Evolutionary conservation across 2,113 vertebrate genomes (phyloP).

Genomic region (Cinclus cinclus): DNA sequence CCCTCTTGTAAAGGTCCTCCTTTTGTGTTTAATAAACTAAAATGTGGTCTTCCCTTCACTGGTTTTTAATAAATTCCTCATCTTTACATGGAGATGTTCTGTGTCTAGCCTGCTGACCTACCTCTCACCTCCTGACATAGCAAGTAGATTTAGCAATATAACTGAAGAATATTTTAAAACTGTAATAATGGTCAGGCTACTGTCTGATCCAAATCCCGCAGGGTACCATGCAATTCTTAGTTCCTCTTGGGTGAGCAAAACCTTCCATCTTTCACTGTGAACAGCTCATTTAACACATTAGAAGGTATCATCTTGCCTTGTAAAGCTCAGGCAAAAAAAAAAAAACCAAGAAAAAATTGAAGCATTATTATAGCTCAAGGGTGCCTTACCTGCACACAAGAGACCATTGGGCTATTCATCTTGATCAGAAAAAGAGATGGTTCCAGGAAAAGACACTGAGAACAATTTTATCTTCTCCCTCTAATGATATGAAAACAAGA

Average conservation of each 20-base stretch:
- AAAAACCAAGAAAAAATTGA: not conserved
- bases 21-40: constrained; percentile 9
- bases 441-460: not conserved
- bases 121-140: constrained; percentile 2
- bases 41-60: not conserved
- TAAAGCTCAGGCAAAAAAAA: not conserved
- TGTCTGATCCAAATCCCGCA: not conserved
- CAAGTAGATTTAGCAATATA: not conserved
- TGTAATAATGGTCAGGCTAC: not conserved
- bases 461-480: not conserved
- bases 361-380: not conserved
- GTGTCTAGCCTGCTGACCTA: not conserved
- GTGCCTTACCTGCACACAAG: not conserved
- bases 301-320: not conserved
- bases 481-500: not conserved
- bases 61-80: not conserved
- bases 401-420: not conserved
- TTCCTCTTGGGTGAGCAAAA: constrained; percentile 14
- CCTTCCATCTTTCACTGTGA: not conserved
- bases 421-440: not conserved
- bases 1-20: not conserved
- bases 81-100: not conserved
- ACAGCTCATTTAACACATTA: constrained; percentile 32
- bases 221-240: not conserved
- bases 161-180: constrained; percentile 1